These are phyloP conservation scores for Meloidogyne hapla DNA, from an alignment of 1,140 invertebrate species.

Conservation along the genomic window DNA sequence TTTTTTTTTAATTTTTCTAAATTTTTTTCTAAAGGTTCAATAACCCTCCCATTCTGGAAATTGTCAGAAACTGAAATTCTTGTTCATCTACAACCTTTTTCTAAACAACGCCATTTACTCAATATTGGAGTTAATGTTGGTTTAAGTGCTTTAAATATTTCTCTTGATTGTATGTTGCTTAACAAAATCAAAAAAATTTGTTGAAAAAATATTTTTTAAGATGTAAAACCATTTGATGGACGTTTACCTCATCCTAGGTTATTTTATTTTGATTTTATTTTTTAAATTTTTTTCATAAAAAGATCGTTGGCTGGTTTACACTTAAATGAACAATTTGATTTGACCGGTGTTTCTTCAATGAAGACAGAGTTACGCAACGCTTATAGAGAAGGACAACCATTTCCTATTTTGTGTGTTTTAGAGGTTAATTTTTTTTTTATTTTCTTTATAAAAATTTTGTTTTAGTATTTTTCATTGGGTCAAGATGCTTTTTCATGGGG, in stretches of 20 bases:
- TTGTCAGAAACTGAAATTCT: conserved; percentile 79
- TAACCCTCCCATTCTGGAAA: conserved; percentile 75
- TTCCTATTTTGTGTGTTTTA: conserved; percentile 88
- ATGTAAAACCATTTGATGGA: neutral
- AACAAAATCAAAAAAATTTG: too few species aligned
- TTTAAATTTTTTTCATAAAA: neutral
- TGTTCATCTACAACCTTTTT: conserved; percentile 87
- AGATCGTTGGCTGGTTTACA: conserved; percentile 54
- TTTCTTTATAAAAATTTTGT: neutral
- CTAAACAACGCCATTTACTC: conserved; percentile 80
- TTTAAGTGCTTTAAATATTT: conserved; percentile 90
- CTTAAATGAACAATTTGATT: conserved; percentile 72
- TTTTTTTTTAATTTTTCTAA: conserved; percentile 9
- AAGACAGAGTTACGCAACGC: conserved; percentile 48
- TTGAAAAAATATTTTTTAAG: neutral
- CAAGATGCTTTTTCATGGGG: conserved; percentile 94
- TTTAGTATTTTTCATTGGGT: conserved; percentile 52
- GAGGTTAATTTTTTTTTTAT: conserved; percentile 68
- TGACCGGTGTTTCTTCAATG: conserved; percentile 69
- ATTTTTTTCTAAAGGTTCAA: conserved; percentile 36
- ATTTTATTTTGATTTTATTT: neutral
- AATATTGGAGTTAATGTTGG: conserved; percentile 87
- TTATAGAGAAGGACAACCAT: conserved; percentile 75
- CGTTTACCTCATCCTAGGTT: neutral
- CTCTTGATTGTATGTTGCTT: conserved; percentile 77